Base-by-base conservation (phyloP, 2,797 vertebrate species). In the Pangasius sanitwongsei region DNA sequence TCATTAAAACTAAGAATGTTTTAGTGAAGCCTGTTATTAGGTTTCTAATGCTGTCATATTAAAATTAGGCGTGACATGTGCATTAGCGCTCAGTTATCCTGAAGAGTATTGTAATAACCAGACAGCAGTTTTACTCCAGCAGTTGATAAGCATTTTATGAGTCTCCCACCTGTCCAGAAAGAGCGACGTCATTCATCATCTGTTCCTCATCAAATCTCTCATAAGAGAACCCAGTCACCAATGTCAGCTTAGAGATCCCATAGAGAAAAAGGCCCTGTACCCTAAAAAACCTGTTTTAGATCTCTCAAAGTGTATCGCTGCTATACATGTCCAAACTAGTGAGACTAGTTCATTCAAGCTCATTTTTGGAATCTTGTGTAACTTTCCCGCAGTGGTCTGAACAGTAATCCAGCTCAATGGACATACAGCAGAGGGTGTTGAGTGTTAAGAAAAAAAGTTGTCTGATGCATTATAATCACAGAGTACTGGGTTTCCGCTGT, bases 121-220 rank as follows among this genome's bases (percentile, higher is more conserved):
- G 41, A 63, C 70, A 85, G 81, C 18, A n/a, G 81, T 63, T 81
- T 63, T 34, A 65, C 57, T 75, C 55, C 67, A 75, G 50, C 37
- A 25, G 37, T 57, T 84, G 88, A 89, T 93, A 92, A 93, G 92
- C 91, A 90, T 90, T 96, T 95, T 94, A 95, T 87, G 90, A 94
- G 88, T 31, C 87, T 94, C 93, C 93, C 93, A 94, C 95, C 92
- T 91, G 92, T 94, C 92, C 25, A 25, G 90, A 95, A 92, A 94
- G 93, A 34, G 50, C 57, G 31, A 86, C 61, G 31, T 83, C 70
- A 83, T 78, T 69, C 37, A 18, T 87, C 86, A 89, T 87, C 63
- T 89, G 86, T 61, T 87, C 53, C 8, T 61, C 93, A 89, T 90
- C 92, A 92, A 69, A 91, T 61, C 65, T 31, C 87, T 70, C 59